A percentile compares a stretch with the other conserved stretches of the same genome.
Evolutionary conservation across 2,888 invertebrate species (phyloP).

Genomic region (Epistrophella euchroma): DNA sequence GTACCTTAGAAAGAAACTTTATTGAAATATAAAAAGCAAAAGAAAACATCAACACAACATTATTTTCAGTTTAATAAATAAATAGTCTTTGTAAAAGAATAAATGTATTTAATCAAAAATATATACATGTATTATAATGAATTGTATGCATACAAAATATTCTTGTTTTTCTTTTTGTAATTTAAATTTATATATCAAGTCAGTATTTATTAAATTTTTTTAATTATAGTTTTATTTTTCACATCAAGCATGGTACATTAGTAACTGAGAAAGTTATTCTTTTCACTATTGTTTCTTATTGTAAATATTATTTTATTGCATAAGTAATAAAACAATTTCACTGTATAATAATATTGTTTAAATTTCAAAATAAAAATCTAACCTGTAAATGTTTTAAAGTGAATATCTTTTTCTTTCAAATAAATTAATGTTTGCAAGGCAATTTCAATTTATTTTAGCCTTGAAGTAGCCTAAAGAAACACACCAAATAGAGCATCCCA

Average conservation of each 20-base stretch:
- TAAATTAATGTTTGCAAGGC: no score
- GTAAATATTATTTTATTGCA: constrained; percentile 47
- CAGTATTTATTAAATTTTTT: constrained; percentile 60
- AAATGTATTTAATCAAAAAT: constrained; percentile 6
- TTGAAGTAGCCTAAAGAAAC: no score
- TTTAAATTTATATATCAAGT: constrained; percentile 49
- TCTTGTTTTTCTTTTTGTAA: constrained; percentile 35
- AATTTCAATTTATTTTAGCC: no score
- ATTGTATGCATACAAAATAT: background rate
- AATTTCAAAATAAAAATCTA: constrained; percentile 41
- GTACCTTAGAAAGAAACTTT: background rate
- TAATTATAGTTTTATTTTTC: background rate
- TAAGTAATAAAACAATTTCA: constrained; percentile 22
- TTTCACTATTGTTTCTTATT: constrained; percentile 34
- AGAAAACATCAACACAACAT: background rate
- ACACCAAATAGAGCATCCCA: no score
- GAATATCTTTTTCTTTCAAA: background rate
- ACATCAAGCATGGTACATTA: background rate
- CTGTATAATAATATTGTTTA: constrained; percentile 42
- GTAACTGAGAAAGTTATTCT: background rate
- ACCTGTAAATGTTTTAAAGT: constrained; percentile 1
- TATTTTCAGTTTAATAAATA: background rate
- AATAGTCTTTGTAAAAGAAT: constrained; percentile 1
- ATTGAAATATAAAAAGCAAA: background rate
- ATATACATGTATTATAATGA: constrained; percentile 30